A percentile compares a stretch with the other conserved stretches of the same genome.
phyloP scores from a whole-genome alignment of 1,140 invertebrate species.

The Drosophila ohnishii region DNA sequence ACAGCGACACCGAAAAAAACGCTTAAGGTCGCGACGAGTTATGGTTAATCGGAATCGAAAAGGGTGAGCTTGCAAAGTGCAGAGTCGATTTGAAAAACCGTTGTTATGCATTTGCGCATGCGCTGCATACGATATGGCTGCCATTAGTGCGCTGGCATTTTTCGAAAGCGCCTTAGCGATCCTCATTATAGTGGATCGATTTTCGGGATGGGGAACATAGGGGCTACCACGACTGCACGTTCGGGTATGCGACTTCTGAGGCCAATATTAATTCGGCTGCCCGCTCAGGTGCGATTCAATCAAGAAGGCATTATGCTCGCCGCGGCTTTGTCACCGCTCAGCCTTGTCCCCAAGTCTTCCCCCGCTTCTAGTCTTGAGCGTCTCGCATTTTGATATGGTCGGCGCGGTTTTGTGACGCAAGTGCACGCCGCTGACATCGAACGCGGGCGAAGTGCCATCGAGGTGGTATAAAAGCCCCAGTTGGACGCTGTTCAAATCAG shows the following conservation, averaged over 20 bases:
- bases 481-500: conserved; percentile 76
- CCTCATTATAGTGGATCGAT: conserved; percentile 42
- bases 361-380: conserved; percentile 72
- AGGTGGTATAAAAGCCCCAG: conserved; percentile 74
- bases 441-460: conserved; percentile 52
- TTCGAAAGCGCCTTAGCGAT: conserved; percentile 70
- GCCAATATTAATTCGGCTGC: conserved; percentile 76
- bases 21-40: conserved; percentile 55
- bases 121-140: conserved; percentile 69
- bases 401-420: conserved; percentile 70
- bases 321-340: conserved; percentile 63
- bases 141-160: conserved; percentile 44
- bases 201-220: conserved; percentile 6
- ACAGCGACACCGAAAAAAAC: conserved; percentile 16
- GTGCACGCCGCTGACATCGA: conserved; percentile 66
- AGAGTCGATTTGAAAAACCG: conserved; percentile 67
- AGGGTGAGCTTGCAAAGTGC: conserved; percentile 67
- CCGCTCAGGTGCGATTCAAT: conserved; percentile 68
- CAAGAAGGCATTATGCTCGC: conserved; percentile 76
- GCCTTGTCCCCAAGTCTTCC: conserved; percentile 36
- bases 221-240: conserved; percentile 51
- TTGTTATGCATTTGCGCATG: conserved; percentile 81
- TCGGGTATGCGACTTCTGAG: conserved; percentile 70
- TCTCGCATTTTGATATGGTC: conserved; percentile 67
- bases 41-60: conserved; percentile 34